phyloP scores from a whole-genome alignment of 2,888 invertebrate species.

The Morinoia aosen region DNA sequence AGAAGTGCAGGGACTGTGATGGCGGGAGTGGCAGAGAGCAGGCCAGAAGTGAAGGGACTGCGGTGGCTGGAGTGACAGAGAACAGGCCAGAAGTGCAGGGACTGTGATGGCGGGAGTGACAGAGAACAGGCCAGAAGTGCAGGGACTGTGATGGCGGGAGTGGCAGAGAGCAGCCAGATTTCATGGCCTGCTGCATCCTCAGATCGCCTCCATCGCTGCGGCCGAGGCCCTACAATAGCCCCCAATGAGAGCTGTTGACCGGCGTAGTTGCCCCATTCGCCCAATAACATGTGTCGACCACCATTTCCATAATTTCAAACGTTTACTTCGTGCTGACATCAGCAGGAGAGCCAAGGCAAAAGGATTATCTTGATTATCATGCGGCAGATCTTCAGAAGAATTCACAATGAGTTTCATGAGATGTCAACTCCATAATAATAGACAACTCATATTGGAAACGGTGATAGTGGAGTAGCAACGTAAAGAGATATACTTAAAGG shows the following conservation, averaged over 20 bases:
- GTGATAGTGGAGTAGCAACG: neutral
- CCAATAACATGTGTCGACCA: constrained; percentile 14
- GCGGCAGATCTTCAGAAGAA: neutral
- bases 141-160: too few species aligned
- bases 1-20: too few species aligned
- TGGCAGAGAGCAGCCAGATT: neutral
- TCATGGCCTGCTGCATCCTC: neutral
- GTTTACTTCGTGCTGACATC: constrained; percentile 18
- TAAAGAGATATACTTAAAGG: neutral
- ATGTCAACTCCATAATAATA: neutral
- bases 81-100: too few species aligned
- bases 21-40: too few species aligned
- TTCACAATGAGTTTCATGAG: neutral
- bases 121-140: too few species aligned
- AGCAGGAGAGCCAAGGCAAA: neutral
- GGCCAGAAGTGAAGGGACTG: too few species aligned
- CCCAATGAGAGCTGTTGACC: neutral
- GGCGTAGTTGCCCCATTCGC: neutral
- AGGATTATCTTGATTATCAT: neutral
- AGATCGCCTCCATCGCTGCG: neutral
- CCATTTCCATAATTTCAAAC: constrained; percentile 3
- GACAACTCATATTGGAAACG: neutral
- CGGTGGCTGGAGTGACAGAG: too few species aligned
- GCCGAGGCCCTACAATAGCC: neutral
- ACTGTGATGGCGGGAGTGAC: too few species aligned